phyloP scores from a whole-genome alignment of 2,797 vertebrate species.

The Oophaga sylvatica region DNA sequence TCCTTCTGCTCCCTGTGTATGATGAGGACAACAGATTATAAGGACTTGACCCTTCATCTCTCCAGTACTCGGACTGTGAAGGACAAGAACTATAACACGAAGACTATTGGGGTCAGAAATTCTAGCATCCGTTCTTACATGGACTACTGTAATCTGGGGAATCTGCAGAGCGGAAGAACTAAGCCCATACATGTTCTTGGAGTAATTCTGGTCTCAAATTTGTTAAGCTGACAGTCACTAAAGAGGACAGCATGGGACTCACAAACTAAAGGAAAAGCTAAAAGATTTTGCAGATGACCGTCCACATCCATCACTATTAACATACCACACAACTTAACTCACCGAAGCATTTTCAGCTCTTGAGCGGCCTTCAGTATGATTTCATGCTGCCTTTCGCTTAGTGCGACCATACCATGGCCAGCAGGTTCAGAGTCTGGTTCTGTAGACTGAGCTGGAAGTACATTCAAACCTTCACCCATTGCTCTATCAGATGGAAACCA shows the following conservation, averaged over 20 bases:
- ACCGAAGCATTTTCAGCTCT: conserved; percentile 97
- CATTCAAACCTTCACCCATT: conserved; percentile 72
- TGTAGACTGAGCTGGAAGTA: conserved; percentile 69
- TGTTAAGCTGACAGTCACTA: not conserved
- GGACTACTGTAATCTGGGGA: no score
- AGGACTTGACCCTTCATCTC: no score
- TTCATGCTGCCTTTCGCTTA: conserved; percentile 96
- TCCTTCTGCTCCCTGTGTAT: conserved; percentile 89
- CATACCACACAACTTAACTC: conserved; percentile 65
- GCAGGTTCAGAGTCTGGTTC: conserved; percentile 73
- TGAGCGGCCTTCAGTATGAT: conserved; percentile 99
- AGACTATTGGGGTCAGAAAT: no score
- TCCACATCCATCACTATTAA: not conserved
- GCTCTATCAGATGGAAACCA: conserved; percentile 78
- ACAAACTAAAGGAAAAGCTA: not conserved
- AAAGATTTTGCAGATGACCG: not conserved
- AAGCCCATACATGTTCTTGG: not conserved
- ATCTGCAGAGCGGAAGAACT: not conserved
- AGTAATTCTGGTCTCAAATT: not conserved
- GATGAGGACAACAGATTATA: conserved; percentile 44
- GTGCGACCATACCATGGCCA: conserved; percentile 86
- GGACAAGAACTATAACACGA: no score
- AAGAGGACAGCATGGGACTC: not conserved
- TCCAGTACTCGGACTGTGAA: no score
- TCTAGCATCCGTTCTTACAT: no score